A percentile compares a stretch with the other conserved stretches of the same genome.
Evolutionary conservation across 2,113 vertebrate species (phyloP).

Genomic region (Centropus unirufus): DNA sequence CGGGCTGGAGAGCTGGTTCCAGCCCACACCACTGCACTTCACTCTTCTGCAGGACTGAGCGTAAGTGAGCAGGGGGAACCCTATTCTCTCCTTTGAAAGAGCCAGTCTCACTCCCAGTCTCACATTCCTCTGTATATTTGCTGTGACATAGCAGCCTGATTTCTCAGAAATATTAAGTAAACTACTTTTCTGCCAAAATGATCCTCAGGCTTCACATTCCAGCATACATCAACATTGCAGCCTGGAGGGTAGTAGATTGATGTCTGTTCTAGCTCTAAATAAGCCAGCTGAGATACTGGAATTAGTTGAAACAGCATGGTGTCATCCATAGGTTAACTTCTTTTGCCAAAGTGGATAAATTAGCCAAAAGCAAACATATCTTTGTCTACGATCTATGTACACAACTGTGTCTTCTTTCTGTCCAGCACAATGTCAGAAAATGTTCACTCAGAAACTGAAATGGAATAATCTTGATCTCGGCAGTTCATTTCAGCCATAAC

Average conservation of each 20-base stretch:
- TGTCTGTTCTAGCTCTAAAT: background rate
- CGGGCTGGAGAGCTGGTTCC: background rate
- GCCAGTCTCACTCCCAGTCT: background rate
- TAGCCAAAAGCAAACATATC: constrained; percentile 24
- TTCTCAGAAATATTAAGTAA: background rate
- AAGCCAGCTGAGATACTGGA: background rate
- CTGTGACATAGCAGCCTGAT: background rate
- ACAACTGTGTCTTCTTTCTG: background rate
- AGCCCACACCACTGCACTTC: background rate
- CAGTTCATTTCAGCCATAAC: constrained; percentile 2
- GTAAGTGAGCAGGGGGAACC: accelerated
- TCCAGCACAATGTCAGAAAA: background rate
- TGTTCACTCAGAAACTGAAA: constrained; percentile 7
- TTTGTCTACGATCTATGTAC: background rate
- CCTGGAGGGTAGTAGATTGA: background rate
- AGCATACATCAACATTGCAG: background rate
- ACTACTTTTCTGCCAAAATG: background rate
- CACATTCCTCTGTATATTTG: background rate
- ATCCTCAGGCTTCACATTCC: background rate
- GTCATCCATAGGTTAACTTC: background rate
- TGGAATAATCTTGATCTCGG: background rate
- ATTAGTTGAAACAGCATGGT: constrained; percentile 4
- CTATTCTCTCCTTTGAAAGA: background rate
- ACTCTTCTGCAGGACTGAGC: background rate
- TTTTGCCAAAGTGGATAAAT: background rate